phyloP scores from a whole-genome alignment of 2,888 invertebrate species.

The Amiota mariae region DNA sequence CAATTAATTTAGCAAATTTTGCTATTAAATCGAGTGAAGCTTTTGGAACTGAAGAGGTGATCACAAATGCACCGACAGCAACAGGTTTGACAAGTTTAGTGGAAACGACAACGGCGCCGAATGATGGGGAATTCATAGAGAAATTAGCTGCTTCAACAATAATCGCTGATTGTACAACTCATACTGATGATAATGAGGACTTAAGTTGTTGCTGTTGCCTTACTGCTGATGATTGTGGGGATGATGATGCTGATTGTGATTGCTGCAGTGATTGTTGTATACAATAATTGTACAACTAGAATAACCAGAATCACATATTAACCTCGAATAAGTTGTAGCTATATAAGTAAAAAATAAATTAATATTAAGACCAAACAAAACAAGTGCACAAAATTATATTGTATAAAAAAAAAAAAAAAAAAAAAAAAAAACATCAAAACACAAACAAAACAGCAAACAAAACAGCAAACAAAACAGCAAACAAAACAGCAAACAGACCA shows the following conservation, averaged over 20 bases:
- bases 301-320: too few relatives aligned
- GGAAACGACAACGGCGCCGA: background rate
- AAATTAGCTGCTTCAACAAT: background rate
- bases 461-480: background rate
- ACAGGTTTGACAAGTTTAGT: background rate
- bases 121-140: background rate
- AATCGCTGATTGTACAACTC: background rate
- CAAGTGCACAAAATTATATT: too few relatives aligned
- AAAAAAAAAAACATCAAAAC: too few relatives aligned
- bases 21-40: background rate
- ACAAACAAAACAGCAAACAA: background rate
- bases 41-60: background rate
- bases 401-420: too few relatives aligned
- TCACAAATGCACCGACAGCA: background rate
- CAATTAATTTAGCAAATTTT: background rate
- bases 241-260: conserved; percentile 21
- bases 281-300: background rate
- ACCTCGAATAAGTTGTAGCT: too few relatives aligned
- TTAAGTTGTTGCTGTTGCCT: background rate
- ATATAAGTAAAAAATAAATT: too few relatives aligned
- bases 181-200: background rate
- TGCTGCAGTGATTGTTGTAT: background rate
- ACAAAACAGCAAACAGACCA: background rate
- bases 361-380: too few relatives aligned
- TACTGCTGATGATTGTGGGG: conserved; percentile 23